Conservation (phyloP, 30 jellyfish, hydroid and myxozoan species). For the Phacellophora camtschatica region DNA sequence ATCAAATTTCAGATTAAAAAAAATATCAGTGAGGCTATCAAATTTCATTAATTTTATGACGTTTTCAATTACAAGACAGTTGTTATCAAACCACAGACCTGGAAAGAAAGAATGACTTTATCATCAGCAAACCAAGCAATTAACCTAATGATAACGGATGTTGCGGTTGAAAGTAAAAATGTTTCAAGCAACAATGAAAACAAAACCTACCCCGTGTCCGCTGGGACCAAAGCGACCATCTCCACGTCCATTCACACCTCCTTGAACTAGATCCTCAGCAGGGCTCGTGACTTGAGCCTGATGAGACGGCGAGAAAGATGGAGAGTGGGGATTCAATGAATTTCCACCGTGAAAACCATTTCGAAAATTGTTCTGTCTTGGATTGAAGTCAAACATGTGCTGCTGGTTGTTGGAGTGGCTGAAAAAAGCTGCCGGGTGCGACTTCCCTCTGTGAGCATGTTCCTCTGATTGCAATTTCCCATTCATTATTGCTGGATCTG, state of each 20-base stretch:
- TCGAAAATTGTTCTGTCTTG: constrained; percentile 3
- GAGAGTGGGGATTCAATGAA: constrained; percentile 59
- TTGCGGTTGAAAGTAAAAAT: neutral
- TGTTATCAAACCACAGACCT: too few relatives aligned
- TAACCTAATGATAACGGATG: neutral
- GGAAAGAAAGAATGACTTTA: too few relatives aligned
- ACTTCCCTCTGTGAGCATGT: constrained; percentile 40
- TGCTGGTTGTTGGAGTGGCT: constrained; percentile 1
- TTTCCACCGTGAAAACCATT: constrained; percentile 66
- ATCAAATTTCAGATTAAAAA: too few relatives aligned
- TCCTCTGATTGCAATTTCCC: constrained; percentile 48
- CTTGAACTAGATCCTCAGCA: constrained; percentile 35
- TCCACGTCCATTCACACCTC: constrained; percentile 50
- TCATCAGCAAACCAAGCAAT: too few relatives aligned
- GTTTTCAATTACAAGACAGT: too few relatives aligned
- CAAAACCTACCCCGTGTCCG: constrained; percentile 38
- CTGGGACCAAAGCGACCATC: constrained; percentile 43
- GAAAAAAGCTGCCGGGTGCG: constrained; percentile 5
- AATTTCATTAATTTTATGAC: too few relatives aligned
- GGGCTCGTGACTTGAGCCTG: constrained; percentile 68
- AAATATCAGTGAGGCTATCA: too few relatives aligned
- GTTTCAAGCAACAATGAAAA: constrained; percentile 6
- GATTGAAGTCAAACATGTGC: constrained; percentile 9
- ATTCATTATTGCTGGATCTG: constrained; percentile 18
- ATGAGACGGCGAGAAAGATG: constrained; percentile 57